Evolutionary conservation across 2,113 vertebrate genomes (phyloP).

Genomic region (Alethe castanea): DNA sequence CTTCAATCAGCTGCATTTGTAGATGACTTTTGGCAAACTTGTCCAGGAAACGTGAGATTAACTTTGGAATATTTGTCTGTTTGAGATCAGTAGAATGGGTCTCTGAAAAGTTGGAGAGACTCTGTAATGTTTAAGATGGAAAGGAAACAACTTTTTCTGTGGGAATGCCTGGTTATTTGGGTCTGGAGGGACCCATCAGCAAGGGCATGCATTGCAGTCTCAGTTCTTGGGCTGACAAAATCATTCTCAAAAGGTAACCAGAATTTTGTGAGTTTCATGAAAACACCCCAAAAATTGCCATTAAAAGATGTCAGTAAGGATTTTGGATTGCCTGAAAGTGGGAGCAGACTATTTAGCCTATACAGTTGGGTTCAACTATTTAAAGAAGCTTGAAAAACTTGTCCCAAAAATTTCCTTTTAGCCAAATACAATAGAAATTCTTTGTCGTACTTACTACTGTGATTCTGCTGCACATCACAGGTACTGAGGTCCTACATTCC

Average conservation of each 20-base stretch:
- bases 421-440: background rate
- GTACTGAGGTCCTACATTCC: background rate
- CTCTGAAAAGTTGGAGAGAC: background rate
- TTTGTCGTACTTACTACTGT: background rate
- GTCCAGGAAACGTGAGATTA: background rate
- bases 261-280: background rate
- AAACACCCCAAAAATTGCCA: background rate
- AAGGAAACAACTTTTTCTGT: background rate
- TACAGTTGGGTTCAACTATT: background rate
- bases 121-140: background rate
- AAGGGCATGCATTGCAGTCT: background rate
- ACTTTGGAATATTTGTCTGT: background rate
- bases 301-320: background rate
- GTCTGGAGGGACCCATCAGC: background rate
- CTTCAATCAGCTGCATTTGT: background rate
- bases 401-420: background rate
- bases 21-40: background rate
- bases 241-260: background rate
- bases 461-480: accelerated
- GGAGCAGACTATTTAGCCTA: background rate
- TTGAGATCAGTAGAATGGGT: background rate
- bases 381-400: background rate
- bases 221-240: background rate
- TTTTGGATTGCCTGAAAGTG: background rate
- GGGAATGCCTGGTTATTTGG: background rate